Evolutionary conservation across 2,888 invertebrate species (phyloP).

Genomic region (Rapana venosa): DNA sequence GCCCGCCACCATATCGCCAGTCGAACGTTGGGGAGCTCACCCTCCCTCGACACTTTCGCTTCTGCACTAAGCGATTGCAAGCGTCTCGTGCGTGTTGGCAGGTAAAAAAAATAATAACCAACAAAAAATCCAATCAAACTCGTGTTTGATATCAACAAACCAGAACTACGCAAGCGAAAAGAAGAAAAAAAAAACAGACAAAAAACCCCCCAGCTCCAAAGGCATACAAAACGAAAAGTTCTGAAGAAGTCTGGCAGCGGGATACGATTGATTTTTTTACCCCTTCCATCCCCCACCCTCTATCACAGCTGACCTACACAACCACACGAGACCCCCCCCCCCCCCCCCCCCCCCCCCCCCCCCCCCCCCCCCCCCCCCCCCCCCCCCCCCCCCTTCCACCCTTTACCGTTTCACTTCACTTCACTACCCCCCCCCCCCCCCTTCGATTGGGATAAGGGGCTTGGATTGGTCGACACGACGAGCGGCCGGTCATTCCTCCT

Average conservation of each 20-base stretch:
- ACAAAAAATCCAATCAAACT: neutral
- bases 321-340: neutral
- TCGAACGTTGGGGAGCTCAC: neutral
- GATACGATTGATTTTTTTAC: neutral
- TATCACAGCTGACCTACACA: constrained; percentile 16
- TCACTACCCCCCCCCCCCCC: too few species aligned
- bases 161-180: neutral
- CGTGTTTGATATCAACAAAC: neutral
- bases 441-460: neutral
- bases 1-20: neutral
- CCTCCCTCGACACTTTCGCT: neutral
- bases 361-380: neutral
- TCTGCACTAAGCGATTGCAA: neutral
- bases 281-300: neutral
- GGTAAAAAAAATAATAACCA: constrained; percentile 2
- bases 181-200: neutral
- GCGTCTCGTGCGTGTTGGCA: neutral
- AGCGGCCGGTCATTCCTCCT: constrained; percentile 35
- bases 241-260: neutral
- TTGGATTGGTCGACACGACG: neutral
- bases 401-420: too few species aligned
- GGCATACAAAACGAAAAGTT: neutral
- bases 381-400: neutral
- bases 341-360: neutral
- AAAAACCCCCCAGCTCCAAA: neutral